Conservation (phyloP, 2,888 invertebrate species). For the Eustalomyia histrio region DNA sequence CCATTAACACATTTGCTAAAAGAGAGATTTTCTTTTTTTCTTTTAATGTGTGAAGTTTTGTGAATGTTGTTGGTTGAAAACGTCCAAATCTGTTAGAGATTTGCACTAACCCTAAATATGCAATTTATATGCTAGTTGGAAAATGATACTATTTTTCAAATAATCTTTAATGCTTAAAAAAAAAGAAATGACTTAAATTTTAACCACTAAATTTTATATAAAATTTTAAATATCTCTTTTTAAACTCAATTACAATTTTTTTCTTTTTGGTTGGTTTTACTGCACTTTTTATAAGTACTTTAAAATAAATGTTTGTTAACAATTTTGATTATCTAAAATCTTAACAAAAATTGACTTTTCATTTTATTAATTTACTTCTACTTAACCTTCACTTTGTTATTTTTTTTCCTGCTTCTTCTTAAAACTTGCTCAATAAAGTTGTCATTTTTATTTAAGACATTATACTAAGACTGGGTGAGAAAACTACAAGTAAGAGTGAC, state of each 20-base stretch:
- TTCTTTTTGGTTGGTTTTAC: slow-evolving; percentile 26
- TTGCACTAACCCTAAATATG: slow-evolving; percentile 51
- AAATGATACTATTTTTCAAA: slow-evolving; percentile 17
- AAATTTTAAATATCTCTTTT: neutral
- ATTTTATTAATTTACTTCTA: slow-evolving; percentile 46
- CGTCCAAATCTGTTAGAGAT: slow-evolving; percentile 53
- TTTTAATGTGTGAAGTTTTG: neutral
- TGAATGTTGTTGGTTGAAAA: slow-evolving; percentile 37
- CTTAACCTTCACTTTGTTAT: slow-evolving; percentile 41
- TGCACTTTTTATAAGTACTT: neutral
- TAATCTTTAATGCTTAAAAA: neutral
- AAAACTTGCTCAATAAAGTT: slow-evolving; percentile 56
- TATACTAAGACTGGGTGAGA: neutral
- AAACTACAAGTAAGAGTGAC: slow-evolving; percentile 7
- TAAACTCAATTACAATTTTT: neutral
- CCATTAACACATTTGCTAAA: slow-evolving; percentile 62
- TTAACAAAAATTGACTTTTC: slow-evolving; percentile 52
- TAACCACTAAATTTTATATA: neutral
- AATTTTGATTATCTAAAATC: slow-evolving; percentile 54
- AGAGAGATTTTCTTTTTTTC: slow-evolving; percentile 21
- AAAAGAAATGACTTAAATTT: neutral
- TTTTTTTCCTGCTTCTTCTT: neutral
- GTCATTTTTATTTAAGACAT: slow-evolving; percentile 27
- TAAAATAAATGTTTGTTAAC: slow-evolving; percentile 24
- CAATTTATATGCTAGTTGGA: slow-evolving; percentile 63